A percentile compares a stretch with the other conserved stretches of the same genome.
phyloP scores from a whole-genome alignment of 53 echinoderm and acorn worm genomes.

The Holothuria leucospilota region DNA sequence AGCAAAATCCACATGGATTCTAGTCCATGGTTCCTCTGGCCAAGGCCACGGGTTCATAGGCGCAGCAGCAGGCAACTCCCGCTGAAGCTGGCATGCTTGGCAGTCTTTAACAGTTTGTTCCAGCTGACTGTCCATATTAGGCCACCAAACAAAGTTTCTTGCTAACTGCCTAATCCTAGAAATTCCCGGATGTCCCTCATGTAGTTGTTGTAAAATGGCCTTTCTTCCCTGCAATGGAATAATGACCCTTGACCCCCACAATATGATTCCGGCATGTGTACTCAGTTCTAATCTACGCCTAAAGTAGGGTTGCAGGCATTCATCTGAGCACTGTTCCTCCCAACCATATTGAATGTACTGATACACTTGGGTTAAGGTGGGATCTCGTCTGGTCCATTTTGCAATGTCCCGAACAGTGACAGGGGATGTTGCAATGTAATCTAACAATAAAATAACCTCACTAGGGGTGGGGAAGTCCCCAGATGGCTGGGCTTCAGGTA shows the following conservation, averaged over 20 bases:
- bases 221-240: constrained; percentile 51
- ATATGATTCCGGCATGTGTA: constrained; percentile 29
- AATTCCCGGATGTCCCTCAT: constrained; percentile 62
- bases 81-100: constrained; percentile 18
- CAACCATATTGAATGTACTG: neutral
- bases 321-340: constrained; percentile 33
- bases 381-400: constrained; percentile 11
- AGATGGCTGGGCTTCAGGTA: neutral
- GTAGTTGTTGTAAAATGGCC: constrained; percentile 46
- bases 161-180: constrained; percentile 52
- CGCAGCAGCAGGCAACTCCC: constrained; percentile 31
- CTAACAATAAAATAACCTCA: neutral
- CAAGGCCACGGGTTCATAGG: constrained; percentile 59
- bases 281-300: constrained; percentile 39
- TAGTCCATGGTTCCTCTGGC: constrained; percentile 61
- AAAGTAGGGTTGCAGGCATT: constrained; percentile 36
- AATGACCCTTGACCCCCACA: constrained; percentile 63
- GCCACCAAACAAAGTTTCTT: constrained; percentile 59
- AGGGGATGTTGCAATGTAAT: too few species aligned
- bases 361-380: neutral
- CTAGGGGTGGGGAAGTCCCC: neutral
- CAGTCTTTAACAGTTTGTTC: constrained; percentile 25
- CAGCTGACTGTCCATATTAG: constrained; percentile 47
- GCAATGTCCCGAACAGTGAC: neutral
- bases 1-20: constrained; percentile 62